A percentile compares a stretch with the other conserved stretches of the same genome.
These are phyloP conservation scores for Lymantria monacha DNA, from an alignment of 2,888 invertebrate species.

Conservation along the genomic window DNA sequence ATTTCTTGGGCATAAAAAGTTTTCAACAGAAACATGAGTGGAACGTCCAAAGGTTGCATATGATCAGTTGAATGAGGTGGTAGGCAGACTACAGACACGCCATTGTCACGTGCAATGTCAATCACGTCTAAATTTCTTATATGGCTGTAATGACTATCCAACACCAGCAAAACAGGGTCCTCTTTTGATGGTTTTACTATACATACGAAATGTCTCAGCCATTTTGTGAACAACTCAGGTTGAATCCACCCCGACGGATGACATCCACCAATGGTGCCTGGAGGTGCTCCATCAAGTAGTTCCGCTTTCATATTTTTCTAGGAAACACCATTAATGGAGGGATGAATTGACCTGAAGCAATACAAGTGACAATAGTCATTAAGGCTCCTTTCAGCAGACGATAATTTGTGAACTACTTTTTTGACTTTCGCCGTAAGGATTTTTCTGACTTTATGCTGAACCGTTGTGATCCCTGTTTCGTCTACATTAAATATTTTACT, in stretches of 20 bases:
- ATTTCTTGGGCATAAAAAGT: too few relatives aligned
- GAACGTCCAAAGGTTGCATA: neutral
- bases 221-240: neutral
- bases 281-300: neutral
- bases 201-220: neutral
- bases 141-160: neutral
- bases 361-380: slow-evolving; percentile 9
- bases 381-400: slow-evolving; percentile 12
- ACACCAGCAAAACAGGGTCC: neutral
- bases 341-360: slow-evolving; percentile 5
- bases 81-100: neutral
- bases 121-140: neutral
- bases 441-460: slow-evolving; percentile 12
- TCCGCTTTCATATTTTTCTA: slow-evolving; percentile 5
- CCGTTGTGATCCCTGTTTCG: slow-evolving; percentile 5
- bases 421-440: slow-evolving; percentile 8
- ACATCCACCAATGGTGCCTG: neutral
- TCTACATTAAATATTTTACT: slow-evolving; percentile 2
- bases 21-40: too few relatives aligned
- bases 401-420: slow-evolving; percentile 11
- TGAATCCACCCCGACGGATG: slow-evolving; percentile 3
- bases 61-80: neutral
- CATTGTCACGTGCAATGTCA: neutral
- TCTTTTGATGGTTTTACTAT: neutral
- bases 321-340: slow-evolving; percentile 12